Base-by-base conservation (phyloP, 2,888 invertebrate species). In the Brenthis hecate region DNA sequence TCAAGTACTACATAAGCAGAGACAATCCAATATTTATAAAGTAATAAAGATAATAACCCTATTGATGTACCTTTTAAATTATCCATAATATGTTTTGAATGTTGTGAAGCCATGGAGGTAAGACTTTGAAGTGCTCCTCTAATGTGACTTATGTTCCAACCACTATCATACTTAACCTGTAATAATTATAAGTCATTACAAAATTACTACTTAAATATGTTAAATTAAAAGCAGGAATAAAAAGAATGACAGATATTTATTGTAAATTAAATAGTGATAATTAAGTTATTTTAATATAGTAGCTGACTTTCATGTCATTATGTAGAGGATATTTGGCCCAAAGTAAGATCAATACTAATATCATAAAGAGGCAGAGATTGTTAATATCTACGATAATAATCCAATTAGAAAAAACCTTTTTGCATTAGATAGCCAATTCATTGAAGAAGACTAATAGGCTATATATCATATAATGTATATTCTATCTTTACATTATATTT, bases 41-140 rank as follows among this genome's bases (percentile, higher is more conserved):
- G 13, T 56, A 63, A 51, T 16, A 19, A 61, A 51, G 43, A 54
- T 36, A 23, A 13, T 65, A 60, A 66, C 76, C 14, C 32, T 13
- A 28, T 66, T 11, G 43, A 64, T 36, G 36, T 76, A 94, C 95
- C 95, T 88, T 94, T 94, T 72, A 98, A 91, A 76, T 95, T 93
- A 61, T 88, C 81, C 95, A 97, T 95, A 70, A 97, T 95, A 70
- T 94, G 91, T 64, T 95, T 93, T 0, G 95, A 93, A 89, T 98
- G 96, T 79, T 98, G 96, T 56, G 95, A 93, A 0, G 95, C 94
- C 56, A 98, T 87, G 1, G 96, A 94, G 72, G 95, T 95, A 56
- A 99, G 95, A 73, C 98, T 97, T 79, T 96, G 95, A 4, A 99
- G 91, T 79, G 98, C 98, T n/a, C 98, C 98, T 77, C 97, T 94